Evolutionary conservation across 2,797 vertebrate genomes (phyloP).

Genomic region (Borostomias antarcticus): DNA sequence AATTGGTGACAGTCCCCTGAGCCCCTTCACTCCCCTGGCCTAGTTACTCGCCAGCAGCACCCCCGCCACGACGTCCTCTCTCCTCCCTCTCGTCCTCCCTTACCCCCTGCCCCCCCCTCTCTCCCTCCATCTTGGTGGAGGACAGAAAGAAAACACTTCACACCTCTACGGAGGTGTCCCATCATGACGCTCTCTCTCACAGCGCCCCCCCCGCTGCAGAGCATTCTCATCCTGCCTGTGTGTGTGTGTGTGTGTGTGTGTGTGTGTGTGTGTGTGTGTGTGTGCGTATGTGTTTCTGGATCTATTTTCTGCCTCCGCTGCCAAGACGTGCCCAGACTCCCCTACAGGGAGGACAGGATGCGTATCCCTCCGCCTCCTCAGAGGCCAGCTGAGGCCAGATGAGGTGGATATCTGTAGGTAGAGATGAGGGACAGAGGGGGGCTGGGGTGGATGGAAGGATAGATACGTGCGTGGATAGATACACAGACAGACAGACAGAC

Average conservation of each 20-base stretch:
- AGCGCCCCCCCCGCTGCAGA: constrained; percentile 56
- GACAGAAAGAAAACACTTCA: constrained; percentile 77
- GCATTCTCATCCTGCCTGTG: constrained; percentile 64
- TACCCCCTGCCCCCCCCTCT: constrained; percentile 1
- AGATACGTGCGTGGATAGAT: too few relatives aligned
- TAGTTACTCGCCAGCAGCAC: constrained; percentile 64
- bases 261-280: too few relatives aligned
- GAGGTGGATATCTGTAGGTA: constrained; percentile 11
- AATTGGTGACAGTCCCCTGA: constrained; percentile 74
- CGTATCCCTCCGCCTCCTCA: constrained; percentile 21
- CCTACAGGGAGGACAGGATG: constrained; percentile 14
- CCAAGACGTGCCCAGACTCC: constrained; percentile 53
- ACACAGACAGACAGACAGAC: too few relatives aligned
- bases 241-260: too few relatives aligned
- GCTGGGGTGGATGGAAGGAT: constrained; percentile 4
- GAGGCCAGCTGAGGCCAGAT: constrained; percentile 25
- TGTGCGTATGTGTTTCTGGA: too few relatives aligned
- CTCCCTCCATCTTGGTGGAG: constrained; percentile 39
- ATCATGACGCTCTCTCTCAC: constrained; percentile 75
- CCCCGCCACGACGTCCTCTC: constrained; percentile 46
- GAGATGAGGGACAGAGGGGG: background rate
- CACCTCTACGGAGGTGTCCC: constrained; percentile 79
- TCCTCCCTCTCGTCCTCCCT: constrained; percentile 51
- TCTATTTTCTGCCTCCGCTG: constrained; percentile 62
- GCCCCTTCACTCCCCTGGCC: constrained; percentile 54